These are phyloP conservation scores for Acanthopleura granulata DNA, from an alignment of 2,888 invertebrate genomes.

Conservation along the genomic window DNA sequence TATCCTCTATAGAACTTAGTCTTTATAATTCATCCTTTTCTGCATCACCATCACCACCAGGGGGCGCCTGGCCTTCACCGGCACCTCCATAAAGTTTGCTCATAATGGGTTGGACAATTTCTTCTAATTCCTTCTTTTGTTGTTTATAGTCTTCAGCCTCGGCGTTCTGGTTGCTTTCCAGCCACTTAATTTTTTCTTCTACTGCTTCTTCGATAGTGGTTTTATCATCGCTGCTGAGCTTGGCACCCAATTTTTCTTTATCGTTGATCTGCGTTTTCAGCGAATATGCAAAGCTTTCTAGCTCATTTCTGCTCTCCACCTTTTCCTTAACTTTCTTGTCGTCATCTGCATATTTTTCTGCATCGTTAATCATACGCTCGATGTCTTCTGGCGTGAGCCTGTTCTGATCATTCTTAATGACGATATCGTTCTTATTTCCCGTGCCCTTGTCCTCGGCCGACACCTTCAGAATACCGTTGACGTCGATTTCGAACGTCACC, in stretches of 20 bases:
- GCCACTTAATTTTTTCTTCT: slow-evolving; percentile 97
- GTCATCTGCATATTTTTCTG: slow-evolving; percentile 98
- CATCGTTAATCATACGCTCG: slow-evolving; percentile 98
- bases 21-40: slow-evolving; percentile 77
- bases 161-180: slow-evolving; percentile 94
- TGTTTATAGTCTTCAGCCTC: slow-evolving; percentile 93
- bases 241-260: slow-evolving; percentile 96
- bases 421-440: slow-evolving; percentile 98
- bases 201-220: slow-evolving; percentile 94
- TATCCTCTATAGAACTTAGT: too few relatives aligned
- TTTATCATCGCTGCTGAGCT: slow-evolving; percentile 90
- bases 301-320: slow-evolving; percentile 95
- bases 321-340: slow-evolving; percentile 88
- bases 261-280: slow-evolving; percentile 96
- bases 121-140: slow-evolving; percentile 94
- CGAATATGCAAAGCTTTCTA: slow-evolving; percentile 94
- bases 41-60: slow-evolving; percentile 58
- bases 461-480: slow-evolving; percentile 73
- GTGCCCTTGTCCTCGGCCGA: slow-evolving; percentile 99
- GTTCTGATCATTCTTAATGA: slow-evolving; percentile 98
- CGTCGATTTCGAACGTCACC: slow-evolving; percentile 73
- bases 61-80: slow-evolving; percentile 74
- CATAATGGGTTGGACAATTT: slow-evolving; percentile 95
- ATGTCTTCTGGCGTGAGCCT: slow-evolving; percentile 97
- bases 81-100: slow-evolving; percentile 94